A percentile compares a stretch with the other conserved stretches of the same genome.
phyloP scores from a whole-genome alignment of 2,113 vertebrate species.

The Trachemys scripta region DNA sequence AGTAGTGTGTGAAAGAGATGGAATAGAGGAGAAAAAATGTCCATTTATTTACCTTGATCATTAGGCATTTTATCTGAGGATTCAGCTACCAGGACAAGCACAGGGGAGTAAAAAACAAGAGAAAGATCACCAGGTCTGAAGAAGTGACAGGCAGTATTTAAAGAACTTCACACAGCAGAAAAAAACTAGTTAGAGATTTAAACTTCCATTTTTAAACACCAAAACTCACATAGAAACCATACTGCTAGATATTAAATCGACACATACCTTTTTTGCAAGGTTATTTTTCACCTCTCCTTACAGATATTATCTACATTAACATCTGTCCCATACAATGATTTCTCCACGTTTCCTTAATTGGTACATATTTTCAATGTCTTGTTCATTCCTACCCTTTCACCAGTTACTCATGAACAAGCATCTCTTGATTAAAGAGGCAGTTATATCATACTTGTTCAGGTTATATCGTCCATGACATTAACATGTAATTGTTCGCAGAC shows the following conservation, averaged over 20 bases:
- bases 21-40: conserved; percentile 72
- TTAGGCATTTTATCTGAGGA: conserved; percentile 99
- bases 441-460: rapidly evolving
- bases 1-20: conserved; percentile 47
- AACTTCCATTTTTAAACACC: not conserved
- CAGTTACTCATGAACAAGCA: not conserved
- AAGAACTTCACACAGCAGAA: conserved; percentile 1
- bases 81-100: conserved; percentile 93
- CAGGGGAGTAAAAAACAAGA: conserved; percentile 88
- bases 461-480: not conserved
- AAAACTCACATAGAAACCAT: rapidly evolving
- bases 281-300: not conserved
- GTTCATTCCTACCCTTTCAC: not conserved
- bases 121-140: conserved; percentile 87
- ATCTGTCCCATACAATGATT: too few species aligned
- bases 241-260: not conserved
- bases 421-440: not conserved
- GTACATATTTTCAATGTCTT: not conserved
- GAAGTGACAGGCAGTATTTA: conserved; percentile 58
- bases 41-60: conserved; percentile 97
- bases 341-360: not conserved
- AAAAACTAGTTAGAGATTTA: not conserved
- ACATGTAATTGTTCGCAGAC: not conserved
- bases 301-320: not conserved
- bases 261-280: not conserved